phyloP scores from a whole-genome alignment of 1,140 invertebrate genomes.

The Zaprionus nigranus region DNA sequence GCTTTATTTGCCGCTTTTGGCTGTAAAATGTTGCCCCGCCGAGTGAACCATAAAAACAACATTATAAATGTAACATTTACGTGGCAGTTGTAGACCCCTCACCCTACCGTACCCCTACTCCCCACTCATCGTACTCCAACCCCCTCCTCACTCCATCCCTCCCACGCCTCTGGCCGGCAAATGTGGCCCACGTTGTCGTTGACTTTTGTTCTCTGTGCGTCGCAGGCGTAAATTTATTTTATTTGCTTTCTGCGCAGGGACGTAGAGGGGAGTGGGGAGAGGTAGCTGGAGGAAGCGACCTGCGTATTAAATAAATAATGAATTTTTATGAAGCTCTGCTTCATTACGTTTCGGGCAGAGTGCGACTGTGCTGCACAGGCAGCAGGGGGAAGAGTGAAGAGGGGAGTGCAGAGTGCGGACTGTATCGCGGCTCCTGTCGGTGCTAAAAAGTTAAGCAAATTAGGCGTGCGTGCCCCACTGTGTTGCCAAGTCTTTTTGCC shows the following conservation, averaged over 20 bases:
- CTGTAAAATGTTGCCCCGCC: constrained; percentile 48
- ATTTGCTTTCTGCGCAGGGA: constrained; percentile 58
- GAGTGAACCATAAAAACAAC: constrained; percentile 76
- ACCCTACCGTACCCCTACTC: constrained; percentile 10
- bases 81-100: constrained; percentile 44
- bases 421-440: constrained; percentile 41
- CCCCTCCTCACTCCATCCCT: neutral
- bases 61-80: constrained; percentile 81
- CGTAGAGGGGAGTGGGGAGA: neutral
- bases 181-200: constrained; percentile 46
- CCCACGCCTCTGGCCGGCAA: neutral
- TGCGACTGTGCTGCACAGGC: neutral
- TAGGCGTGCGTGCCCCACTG: constrained; percentile 72
- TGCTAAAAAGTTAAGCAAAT: constrained; percentile 83
- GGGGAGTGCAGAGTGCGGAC: neutral
- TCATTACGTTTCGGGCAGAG: constrained; percentile 61
- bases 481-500: constrained; percentile 15
- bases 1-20: neutral
- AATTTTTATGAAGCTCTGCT: constrained; percentile 81
- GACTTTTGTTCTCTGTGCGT: constrained; percentile 72
- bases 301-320: constrained; percentile 83
- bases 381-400: no score
- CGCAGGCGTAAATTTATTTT: constrained; percentile 78
- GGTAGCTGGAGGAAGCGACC: constrained; percentile 34
- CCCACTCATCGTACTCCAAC: neutral